phyloP scores from a whole-genome alignment of 2,888 invertebrate genomes.

The Lomographa bimaculata region DNA sequence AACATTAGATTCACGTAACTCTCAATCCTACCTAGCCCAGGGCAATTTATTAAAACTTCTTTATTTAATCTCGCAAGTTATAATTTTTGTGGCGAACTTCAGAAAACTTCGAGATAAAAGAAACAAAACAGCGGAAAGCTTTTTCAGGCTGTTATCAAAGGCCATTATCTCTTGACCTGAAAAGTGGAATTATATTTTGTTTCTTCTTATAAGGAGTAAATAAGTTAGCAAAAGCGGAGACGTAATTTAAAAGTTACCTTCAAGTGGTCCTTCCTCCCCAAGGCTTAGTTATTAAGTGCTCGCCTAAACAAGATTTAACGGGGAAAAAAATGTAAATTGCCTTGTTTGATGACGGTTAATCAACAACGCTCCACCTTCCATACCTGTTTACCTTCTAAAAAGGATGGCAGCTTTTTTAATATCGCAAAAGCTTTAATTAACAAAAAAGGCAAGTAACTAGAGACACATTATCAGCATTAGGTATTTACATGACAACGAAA shows the following conservation, averaged over 20 bases:
- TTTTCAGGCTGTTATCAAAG: conserved; percentile 80
- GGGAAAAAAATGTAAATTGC: conserved; percentile 47
- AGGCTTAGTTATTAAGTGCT: conserved; percentile 54
- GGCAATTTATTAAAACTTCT: conserved; percentile 79
- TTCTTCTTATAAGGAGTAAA: conserved; percentile 77
- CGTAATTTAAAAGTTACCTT: conserved; percentile 76
- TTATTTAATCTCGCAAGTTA: conserved; percentile 78
- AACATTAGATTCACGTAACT: conserved; percentile 57
- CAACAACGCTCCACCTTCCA: conserved; percentile 27
- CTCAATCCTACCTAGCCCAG: conserved; percentile 66
- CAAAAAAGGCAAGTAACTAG: conserved; percentile 47
- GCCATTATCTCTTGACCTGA: conserved; percentile 81
- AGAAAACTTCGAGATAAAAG: conserved; percentile 77
- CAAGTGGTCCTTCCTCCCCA: conserved; percentile 56
- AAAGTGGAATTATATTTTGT: conserved; percentile 81
- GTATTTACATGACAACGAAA: conserved; percentile 72
- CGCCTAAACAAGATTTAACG: conserved; percentile 55
- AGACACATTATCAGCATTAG: conserved; percentile 64
- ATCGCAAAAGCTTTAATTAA: conserved; percentile 52
- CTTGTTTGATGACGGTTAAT: conserved; percentile 48
- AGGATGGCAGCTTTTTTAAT: conserved; percentile 33
- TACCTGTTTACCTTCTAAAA: conserved; percentile 26
- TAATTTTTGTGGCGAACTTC: conserved; percentile 77
- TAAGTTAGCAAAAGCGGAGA: conserved; percentile 73
- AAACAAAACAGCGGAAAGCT: conserved; percentile 83